Evolutionary conservation across 1,140 invertebrate species (phyloP), one percentile per base, ranked within the genome.

Genomic region (Panagrolaimus sp.): DNA sequence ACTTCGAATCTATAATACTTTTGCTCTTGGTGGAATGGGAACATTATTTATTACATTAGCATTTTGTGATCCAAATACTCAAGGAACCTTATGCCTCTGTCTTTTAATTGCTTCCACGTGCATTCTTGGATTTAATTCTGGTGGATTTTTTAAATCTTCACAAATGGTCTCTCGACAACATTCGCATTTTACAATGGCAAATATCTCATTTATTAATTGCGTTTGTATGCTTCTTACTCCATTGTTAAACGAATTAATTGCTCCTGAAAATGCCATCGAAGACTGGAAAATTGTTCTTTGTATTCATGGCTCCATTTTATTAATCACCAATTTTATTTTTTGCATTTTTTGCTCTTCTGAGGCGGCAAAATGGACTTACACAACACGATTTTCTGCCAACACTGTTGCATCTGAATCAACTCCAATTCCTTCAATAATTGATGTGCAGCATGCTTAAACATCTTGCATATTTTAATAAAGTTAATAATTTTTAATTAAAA

Each of bases 91-190:
- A 3, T 68, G 25, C 23, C 0, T 68, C 73, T 23, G 79, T 25
- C 66, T 70, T 7, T 38, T 76, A 16, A 70, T 76, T 20, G 57
- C 69, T 13, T 75, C 74, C 11, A 76, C 74, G 0, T 78, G 72
- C 47, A 76, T 76, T 63, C 69, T 76, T 42, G 74, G 74, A 25
- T 76, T 76, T 65, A 76, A 76, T 47, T 78, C 75, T 8, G 74
- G 76, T 13, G 74, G 74, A 38, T 76, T 76, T 57, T 76, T 78
- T 73, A 76, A 76, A 66, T 69, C 64, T 38, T 75, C 76, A 13
- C 74, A 76, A 31, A 67, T 73, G 72, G 76, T 81, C 42, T 81
- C 81, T 16, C 73, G 81, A n/a, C 79, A 81, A 47, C 77, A 82
- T 63, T 70, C 48, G 20, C 79, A 81, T 63, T 81, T 81, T 46